These are phyloP conservation scores for Acrobasis consociella DNA, from an alignment of 2,888 invertebrate genomes.

Conservation along the genomic window DNA sequence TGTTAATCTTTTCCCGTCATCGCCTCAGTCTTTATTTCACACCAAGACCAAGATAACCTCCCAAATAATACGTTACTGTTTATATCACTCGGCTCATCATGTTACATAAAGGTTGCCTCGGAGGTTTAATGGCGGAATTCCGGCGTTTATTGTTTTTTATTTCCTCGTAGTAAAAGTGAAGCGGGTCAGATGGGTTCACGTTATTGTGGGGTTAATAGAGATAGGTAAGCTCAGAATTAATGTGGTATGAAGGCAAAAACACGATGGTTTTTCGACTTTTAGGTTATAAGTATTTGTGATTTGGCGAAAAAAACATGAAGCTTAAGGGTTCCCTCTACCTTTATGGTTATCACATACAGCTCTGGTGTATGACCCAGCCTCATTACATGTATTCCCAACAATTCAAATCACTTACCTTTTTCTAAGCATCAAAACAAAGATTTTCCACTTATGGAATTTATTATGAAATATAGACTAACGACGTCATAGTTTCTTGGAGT, in stretches of 20 bases:
- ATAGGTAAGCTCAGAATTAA: not conserved
- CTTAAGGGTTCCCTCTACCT: too few relatives aligned
- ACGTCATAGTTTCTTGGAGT: too few relatives aligned
- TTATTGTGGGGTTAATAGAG: not conserved
- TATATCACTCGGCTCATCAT: not conserved
- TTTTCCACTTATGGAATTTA: too few relatives aligned
- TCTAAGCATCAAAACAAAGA: too few relatives aligned
- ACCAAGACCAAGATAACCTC: not conserved
- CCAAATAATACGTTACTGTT: slow-evolving; percentile 10
- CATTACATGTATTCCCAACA: too few relatives aligned
- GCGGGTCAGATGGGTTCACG: slow-evolving; percentile 1
- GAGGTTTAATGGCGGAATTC: slow-evolving; percentile 17
- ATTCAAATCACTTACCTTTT: too few relatives aligned
- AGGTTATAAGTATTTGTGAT: too few relatives aligned
- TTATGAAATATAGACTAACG: too few relatives aligned
- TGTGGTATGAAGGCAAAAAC: not conserved
- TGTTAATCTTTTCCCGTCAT: not conserved
- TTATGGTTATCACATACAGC: too few relatives aligned
- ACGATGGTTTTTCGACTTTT: too few relatives aligned
- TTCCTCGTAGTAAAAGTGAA: slow-evolving; percentile 13
- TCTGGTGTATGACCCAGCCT: too few relatives aligned
- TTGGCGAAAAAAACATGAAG: too few relatives aligned
- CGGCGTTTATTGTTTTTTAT: slow-evolving; percentile 18
- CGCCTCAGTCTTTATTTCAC: not conserved
- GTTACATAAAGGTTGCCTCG: not conserved